A percentile compares a stretch with the other conserved stretches of the same genome.
These are phyloP conservation scores for Manacus vitellinus DNA, from an alignment of 2,113 vertebrate species.

Conservation along the genomic window DNA sequence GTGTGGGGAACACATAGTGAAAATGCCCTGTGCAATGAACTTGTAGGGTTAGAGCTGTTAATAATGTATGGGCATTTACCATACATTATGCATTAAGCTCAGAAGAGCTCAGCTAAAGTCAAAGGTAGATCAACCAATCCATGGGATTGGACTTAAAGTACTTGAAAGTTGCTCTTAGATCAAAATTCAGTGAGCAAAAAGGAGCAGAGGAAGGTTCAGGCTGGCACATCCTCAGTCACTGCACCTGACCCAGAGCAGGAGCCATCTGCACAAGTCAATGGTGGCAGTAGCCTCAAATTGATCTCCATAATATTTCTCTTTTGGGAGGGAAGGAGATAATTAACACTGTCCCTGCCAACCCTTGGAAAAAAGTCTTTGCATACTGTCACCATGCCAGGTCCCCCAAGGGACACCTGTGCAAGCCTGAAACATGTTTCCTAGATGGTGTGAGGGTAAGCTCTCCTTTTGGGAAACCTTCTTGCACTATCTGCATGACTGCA, in stretches of 20 bases:
- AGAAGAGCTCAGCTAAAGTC: neutral
- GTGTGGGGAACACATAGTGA: neutral
- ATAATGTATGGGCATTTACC: neutral
- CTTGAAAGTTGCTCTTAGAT: neutral
- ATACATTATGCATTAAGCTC: constrained; percentile 11
- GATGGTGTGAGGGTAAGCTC: fast-evolving
- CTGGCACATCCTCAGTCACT: neutral
- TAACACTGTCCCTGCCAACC: neutral
- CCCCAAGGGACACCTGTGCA: fast-evolving
- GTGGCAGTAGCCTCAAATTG: neutral
- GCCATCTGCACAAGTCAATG: fast-evolving
- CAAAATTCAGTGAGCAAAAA: neutral
- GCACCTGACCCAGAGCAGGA: neutral
- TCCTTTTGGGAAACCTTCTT: neutral
- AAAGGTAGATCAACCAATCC: neutral
- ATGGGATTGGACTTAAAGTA: neutral
- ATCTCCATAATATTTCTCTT: neutral
- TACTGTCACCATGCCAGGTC: neutral
- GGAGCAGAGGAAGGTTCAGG: neutral
- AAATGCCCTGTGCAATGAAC: neutral
- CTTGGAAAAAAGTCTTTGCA: neutral
- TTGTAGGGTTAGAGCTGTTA: neutral
- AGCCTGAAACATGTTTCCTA: neutral
- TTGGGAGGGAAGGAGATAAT: neutral
- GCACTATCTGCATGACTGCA: fast-evolving